phyloP scores from a whole-genome alignment of 2,797 vertebrate genomes.

The Chaenodraco wilsoni region DNA sequence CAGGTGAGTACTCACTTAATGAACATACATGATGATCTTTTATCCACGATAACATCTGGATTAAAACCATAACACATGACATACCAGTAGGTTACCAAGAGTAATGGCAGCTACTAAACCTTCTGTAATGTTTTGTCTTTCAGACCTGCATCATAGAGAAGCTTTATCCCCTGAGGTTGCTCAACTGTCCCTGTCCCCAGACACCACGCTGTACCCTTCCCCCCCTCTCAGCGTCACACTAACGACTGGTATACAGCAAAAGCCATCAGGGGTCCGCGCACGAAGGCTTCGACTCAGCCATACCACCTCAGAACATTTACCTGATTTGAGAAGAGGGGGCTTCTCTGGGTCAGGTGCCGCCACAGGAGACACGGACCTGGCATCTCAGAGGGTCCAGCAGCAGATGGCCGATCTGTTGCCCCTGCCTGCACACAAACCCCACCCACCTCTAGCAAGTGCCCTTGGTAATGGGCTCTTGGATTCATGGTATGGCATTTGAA shows the following conservation, averaged over 20 bases:
- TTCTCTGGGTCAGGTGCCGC: conserved; percentile 20
- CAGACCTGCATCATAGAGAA: conserved; percentile 55
- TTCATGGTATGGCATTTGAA: conserved; percentile 50
- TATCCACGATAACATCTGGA: background rate
- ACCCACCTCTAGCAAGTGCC: conserved; percentile 55
- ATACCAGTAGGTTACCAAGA: background rate
- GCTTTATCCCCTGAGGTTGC: conserved; percentile 44
- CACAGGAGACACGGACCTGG: conserved; percentile 25
- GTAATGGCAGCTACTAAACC: background rate
- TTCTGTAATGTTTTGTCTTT: conserved; percentile 30
- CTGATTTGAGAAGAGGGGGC: conserved; percentile 34
- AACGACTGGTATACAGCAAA: conserved; percentile 40
- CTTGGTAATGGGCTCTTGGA: conserved; percentile 21
- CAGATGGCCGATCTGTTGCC: conserved; percentile 11
- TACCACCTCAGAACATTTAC: conserved; percentile 40
- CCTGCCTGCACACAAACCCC: conserved; percentile 28
- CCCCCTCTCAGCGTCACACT: conserved; percentile 64
- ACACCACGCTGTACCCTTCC: conserved; percentile 74
- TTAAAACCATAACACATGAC: background rate
- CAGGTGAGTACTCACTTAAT: conserved; percentile 59
- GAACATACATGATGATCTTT: background rate
- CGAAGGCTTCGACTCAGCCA: conserved; percentile 65
- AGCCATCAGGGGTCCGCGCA: conserved; percentile 58
- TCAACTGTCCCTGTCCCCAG: conserved; percentile 66
- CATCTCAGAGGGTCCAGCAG: conserved; percentile 35